Base-by-base conservation (phyloP, 1,140 invertebrate species). In the Calephelis nemesis region DNA sequence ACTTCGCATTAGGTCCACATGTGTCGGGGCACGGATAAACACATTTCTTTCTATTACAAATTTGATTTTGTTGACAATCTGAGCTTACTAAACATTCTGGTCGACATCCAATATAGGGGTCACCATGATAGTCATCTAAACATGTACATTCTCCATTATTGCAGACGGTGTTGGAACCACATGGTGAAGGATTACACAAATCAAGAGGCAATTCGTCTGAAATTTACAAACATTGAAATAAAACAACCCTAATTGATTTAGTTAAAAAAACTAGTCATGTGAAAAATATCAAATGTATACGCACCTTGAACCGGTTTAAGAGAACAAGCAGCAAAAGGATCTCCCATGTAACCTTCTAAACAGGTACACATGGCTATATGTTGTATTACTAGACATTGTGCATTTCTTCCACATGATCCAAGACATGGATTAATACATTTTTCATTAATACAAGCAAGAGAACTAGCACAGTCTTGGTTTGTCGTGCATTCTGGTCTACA, bases 1-100 rank as follows among this genome's bases (percentile, higher is more conserved):
- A 98, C 73, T 96, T 93, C 0, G 97, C 96, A 83, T 96, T 97
- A 0, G 89, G 79, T 6, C 97, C 97, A 84, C 97, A 98, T 8
- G 96, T 94, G 11, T 96, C 96, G n/a, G 95, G 95, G 83, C 97
- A 98, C 8, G 97, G 97, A 90, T 98, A 95, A 71, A 95, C 88
- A 79, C 97, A 98, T 81, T 97, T 95, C 77, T 96, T 95, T 71
- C 95, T 94, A 13, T 96, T 92, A 88, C 97, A 98, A 58, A 96
- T 95, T 71, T 96, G 89, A 76, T 96, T 93, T 75, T 94, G 94
- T 7, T 95, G 92, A 87, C 97, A 98, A 78, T 98, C 96, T 1
- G 95, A 92, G 83, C 96, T 96, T 65, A 95, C 93, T 5, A 95
- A 94, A 86, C 96, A 97, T 84, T 97, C 96, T 0, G 96, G 96